Base-by-base conservation (phyloP, 92 coral and sea anemone genomes). In the Bergia puertoricense region DNA sequence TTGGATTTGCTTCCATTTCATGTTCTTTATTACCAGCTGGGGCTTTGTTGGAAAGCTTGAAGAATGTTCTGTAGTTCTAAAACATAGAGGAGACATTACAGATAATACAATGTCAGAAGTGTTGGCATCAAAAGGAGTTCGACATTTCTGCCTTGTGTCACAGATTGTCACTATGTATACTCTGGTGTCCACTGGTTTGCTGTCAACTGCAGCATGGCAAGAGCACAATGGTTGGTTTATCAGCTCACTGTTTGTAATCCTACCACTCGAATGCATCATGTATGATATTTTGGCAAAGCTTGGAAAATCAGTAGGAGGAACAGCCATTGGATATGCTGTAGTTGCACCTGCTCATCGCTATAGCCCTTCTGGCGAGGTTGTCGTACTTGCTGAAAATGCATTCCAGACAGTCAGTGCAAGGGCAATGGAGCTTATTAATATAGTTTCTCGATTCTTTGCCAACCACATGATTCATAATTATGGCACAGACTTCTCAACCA, bases 291-390 rank as follows among this genome's bases (percentile, higher is more conserved):
- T 97, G 9, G 90, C 98, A 43, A 97, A 96, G 88, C 93, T 97
- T 65, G 99, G 98, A 0, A 97, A 95, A 72, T 93, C 92, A 77
- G 97, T 97, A 72, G 98, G 99, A 11, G 99, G 99, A 45, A 97
- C 99, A 85, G 99, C 99, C 15, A 97, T 93, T 82, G 99, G 99
- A 13, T 97, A 97, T 89, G 99, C 99, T 46, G 90, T 97, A 23
- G 96, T 97, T 41, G 91, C 96, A 42, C 99, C 99, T 30, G 95
- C 98, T 0, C 96, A 97, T 82, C 89, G 89, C 54, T 95, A 93
- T 86, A 93, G 96, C 41, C 90, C 96, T 54, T 82, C 93, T 38
- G 99, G 97, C 10, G 82, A 92, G 16, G 86, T 94, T 20, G 90
- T 94, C 62, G 79, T 96, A 67, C 91, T 97, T 30, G 93, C 97